Percentiles rank a stretch among this genome's conserved stretches.
Conservation (phyloP, 2,113 vertebrate species). For the Nettapus auritus region DNA sequence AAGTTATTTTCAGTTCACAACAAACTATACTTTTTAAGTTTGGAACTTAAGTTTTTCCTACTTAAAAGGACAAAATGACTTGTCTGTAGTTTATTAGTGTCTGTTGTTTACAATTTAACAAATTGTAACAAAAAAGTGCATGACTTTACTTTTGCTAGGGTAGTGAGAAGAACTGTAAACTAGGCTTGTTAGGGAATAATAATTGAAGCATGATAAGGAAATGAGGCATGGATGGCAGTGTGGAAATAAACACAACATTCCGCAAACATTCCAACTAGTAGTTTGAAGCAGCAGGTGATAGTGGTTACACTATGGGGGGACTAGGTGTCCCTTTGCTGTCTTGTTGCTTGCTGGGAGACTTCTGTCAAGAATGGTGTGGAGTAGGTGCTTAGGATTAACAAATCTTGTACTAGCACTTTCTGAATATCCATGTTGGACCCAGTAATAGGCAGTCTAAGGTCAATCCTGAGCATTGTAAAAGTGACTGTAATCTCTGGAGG, state of each 20-base stretch:
- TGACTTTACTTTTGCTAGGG: neutral
- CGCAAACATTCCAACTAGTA: neutral
- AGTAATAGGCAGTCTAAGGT: neutral
- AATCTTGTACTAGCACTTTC: neutral
- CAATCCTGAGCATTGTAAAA: neutral
- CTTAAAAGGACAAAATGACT: neutral
- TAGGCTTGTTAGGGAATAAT: neutral
- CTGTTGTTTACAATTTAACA: neutral
- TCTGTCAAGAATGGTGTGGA: neutral
- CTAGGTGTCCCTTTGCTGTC: fast-evolving
- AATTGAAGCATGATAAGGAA: neutral
- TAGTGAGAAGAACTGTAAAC: neutral
- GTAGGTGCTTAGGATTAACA: neutral
- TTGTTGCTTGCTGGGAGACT: neutral
- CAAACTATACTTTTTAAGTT: neutral
- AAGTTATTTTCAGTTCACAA: neutral
- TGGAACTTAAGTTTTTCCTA: neutral
- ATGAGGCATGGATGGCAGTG: neutral
- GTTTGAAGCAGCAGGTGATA: too few species aligned
- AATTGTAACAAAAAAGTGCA: neutral
- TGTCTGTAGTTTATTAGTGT: neutral
- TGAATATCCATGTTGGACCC: neutral
- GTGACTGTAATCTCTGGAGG: neutral
- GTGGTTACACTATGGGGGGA: neutral
- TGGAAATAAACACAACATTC: neutral